Conservation (phyloP, 2,113 vertebrate species). For the Caloenas nicobarica region DNA sequence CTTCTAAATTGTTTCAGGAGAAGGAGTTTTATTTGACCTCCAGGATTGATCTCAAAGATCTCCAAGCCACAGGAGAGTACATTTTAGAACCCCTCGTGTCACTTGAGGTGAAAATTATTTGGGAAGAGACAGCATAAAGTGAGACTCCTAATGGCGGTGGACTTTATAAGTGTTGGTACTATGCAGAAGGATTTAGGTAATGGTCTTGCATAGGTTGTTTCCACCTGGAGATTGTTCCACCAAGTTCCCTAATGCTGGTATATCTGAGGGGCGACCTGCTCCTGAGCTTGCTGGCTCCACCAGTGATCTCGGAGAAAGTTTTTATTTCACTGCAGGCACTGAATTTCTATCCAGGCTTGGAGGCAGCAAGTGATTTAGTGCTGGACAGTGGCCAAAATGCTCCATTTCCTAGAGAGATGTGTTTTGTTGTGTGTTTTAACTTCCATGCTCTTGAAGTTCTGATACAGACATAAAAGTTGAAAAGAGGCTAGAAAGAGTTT, state of each 20-base stretch:
- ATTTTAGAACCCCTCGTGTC: background rate
- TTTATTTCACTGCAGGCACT: background rate
- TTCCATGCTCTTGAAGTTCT: background rate
- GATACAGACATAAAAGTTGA: background rate
- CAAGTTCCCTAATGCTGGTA: background rate
- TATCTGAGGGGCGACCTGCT: background rate
- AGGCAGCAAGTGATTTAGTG: background rate
- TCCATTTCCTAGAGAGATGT: background rate
- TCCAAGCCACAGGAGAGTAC: background rate
- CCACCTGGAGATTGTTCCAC: background rate
- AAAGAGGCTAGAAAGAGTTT: background rate
- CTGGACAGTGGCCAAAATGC: background rate
- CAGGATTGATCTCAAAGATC: too few species aligned
- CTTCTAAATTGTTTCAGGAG: background rate
- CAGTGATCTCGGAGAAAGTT: background rate
- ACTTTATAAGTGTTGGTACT: background rate
- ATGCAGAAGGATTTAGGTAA: background rate
- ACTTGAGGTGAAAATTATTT: background rate
- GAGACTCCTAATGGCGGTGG: background rate
- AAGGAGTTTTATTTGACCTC: too few species aligned
- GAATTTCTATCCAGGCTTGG: background rate
- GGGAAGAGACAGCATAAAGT: background rate
- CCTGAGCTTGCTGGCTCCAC: fast-evolving
- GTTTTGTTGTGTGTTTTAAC: background rate
- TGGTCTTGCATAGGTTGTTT: background rate